A percentile compares a stretch with the other conserved stretches of the same genome.
phyloP scores from a whole-genome alignment of 2,113 vertebrate species.

The Sakesphorus luctuosus region DNA sequence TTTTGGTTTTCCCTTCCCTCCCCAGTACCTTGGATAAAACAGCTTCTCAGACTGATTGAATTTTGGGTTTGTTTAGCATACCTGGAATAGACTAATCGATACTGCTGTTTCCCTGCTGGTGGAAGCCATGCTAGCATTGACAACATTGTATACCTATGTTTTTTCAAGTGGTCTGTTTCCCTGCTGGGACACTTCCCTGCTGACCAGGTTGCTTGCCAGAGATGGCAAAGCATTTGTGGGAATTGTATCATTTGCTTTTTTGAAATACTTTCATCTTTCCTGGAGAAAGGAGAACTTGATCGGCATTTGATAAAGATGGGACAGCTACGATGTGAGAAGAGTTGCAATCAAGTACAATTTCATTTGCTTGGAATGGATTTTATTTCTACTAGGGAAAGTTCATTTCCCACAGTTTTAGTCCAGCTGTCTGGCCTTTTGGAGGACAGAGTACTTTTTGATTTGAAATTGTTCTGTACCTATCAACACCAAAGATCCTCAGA shows the following conservation, averaged over 20 bases:
- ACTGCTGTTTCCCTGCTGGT: background rate
- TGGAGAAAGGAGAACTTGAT: background rate
- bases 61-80: background rate
- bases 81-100: background rate
- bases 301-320: background rate
- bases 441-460: background rate
- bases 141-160: background rate
- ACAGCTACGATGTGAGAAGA: background rate
- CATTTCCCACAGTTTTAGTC: background rate
- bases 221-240: background rate
- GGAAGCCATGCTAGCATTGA: background rate
- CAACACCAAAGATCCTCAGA: background rate
- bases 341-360: background rate
- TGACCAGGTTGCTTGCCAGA: background rate
- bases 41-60: background rate
- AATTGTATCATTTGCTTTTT: background rate
- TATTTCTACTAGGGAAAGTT: background rate
- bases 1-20: background rate
- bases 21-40: background rate
- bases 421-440: background rate
- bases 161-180: background rate
- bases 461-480: background rate
- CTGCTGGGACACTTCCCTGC: background rate
- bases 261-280: background rate
- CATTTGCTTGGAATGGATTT: background rate